phyloP scores from a whole-genome alignment of 2,113 vertebrate species.

The Saccopteryx leptura region DNA sequence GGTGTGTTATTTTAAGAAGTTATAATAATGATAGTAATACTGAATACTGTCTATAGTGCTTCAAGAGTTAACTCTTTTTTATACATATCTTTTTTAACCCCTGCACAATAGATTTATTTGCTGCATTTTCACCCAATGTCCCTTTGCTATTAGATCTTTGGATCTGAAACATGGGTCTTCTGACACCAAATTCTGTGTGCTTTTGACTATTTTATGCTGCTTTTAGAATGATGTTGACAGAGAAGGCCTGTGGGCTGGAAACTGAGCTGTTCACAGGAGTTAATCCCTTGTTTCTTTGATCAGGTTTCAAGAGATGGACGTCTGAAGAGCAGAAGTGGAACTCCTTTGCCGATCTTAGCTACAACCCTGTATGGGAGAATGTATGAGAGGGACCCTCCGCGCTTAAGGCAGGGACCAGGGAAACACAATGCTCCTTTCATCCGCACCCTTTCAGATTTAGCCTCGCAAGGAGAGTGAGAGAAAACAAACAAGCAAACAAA shows the following conservation, averaged over 20 bases:
- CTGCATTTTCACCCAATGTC: background rate
- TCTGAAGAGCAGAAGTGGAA: conserved; percentile 54
- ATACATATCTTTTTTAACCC: background rate
- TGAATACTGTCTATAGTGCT: background rate
- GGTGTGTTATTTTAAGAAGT: background rate
- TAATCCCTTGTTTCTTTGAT: conserved; percentile 61
- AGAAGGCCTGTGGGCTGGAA: background rate
- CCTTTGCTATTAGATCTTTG: background rate
- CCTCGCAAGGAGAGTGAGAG: background rate
- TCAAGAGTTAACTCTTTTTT: background rate
- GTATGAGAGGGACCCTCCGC: conserved; percentile 82
- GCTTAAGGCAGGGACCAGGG: conserved; percentile 30
- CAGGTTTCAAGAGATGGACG: conserved; percentile 81
- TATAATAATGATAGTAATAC: background rate
- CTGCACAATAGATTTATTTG: background rate
- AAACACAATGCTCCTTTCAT: background rate
- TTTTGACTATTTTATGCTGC: background rate
- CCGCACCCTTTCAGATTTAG: background rate
- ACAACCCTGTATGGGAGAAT: conserved; percentile 82
- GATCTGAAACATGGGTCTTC: background rate
- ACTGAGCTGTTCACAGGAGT: background rate
- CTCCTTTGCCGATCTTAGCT: conserved; percentile 80
- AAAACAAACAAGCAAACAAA: no score
- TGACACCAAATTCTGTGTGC: background rate
- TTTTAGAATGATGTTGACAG: background rate